Percentiles rank a stretch among this genome's conserved stretches.
phyloP scores from a whole-genome alignment of 2,888 invertebrate genomes.

The Drosophila meridiana region DNA sequence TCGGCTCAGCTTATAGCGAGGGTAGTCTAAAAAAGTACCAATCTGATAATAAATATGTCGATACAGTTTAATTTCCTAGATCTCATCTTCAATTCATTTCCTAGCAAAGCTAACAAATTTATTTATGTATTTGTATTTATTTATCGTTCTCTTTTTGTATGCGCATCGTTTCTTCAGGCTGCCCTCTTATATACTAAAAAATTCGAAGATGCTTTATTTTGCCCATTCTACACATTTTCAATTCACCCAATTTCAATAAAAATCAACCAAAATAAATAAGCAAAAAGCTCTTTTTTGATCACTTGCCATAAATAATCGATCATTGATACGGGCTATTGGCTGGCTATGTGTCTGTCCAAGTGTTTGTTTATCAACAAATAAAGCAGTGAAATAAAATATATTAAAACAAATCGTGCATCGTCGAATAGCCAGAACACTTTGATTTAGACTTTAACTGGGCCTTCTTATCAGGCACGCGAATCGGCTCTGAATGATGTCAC shows the following conservation, averaged over 20 bases:
- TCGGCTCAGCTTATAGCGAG: too few relatives aligned
- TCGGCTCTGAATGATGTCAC: slow-evolving; percentile 3
- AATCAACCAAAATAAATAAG: slow-evolving; percentile 14
- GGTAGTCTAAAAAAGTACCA: not conserved
- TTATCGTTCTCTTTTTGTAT: not conserved
- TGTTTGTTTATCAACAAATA: slow-evolving; percentile 19
- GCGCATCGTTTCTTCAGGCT: not conserved
- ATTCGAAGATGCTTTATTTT: not conserved
- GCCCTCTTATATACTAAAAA: not conserved
- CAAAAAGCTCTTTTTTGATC: slow-evolving; percentile 2
- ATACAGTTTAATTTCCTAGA: too few relatives aligned
- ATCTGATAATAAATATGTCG: not conserved
- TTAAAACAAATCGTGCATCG: slow-evolving; percentile 5
- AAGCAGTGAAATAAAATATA: slow-evolving; percentile 2
- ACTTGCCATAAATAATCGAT: slow-evolving; percentile 26
- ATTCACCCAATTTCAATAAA: slow-evolving; percentile 11
- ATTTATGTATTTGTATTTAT: not conserved
- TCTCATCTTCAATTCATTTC: too few relatives aligned
- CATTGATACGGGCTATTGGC: slow-evolving; percentile 16
- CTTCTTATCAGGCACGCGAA: slow-evolving; percentile 11
- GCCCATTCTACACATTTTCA: not conserved
- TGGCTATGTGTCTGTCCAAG: not conserved
- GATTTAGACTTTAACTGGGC: slow-evolving; percentile 2
- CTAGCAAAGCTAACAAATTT: too few relatives aligned
- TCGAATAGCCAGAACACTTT: not conserved